Percentiles rank a stretch among this genome's conserved stretches.
Evolutionary conservation across 2,888 invertebrate genomes (phyloP).

Genomic region (Hymenopus coronatus): DNA sequence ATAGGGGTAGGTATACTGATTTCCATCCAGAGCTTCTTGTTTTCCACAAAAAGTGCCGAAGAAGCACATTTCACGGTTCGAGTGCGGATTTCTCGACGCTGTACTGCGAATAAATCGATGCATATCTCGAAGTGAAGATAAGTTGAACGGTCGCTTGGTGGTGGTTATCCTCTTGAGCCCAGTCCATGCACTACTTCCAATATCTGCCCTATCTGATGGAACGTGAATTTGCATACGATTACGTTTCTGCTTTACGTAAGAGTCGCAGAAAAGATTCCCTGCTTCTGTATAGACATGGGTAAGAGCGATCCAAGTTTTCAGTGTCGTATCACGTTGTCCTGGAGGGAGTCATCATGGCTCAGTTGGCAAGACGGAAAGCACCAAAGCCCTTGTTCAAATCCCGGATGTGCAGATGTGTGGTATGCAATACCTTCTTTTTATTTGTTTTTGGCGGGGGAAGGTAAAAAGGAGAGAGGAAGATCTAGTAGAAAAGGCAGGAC

Average conservation of each 20-base stretch:
- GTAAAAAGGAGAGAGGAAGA: no score
- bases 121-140: neutral
- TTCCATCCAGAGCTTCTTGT: neutral
- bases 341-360: no score
- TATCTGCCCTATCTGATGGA: constrained; percentile 6
- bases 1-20: neutral
- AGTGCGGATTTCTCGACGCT: neutral
- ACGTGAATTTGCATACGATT: constrained; percentile 19
- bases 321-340: no score
- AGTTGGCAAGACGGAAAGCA: no score
- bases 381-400: no score
- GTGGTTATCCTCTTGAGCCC: neutral
- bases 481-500: no score
- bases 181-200: neutral
- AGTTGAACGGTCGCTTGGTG: neutral
- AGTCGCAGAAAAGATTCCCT: neutral
- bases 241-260: neutral
- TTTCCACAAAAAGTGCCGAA: neutral
- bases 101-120: neutral
- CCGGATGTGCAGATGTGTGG: no score
- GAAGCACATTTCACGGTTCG: neutral
- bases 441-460: no score
- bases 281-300: neutral
- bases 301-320: neutral
- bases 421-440: no score